phyloP scores from a whole-genome alignment of 2,888 invertebrate species.

The Hydropsyche betteni region DNA sequence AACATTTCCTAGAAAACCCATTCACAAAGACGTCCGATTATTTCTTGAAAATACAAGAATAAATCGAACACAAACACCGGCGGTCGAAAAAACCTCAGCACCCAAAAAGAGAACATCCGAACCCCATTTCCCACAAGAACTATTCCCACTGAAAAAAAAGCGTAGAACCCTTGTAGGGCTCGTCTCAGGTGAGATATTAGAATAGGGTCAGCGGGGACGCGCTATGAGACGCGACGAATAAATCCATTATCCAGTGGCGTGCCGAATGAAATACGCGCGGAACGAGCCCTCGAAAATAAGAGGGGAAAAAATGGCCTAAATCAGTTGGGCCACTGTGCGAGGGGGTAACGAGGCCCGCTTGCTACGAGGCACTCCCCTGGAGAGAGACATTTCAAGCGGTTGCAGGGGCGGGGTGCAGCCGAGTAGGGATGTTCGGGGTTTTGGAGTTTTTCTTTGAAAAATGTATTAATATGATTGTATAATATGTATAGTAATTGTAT shows the following conservation, averaged over 20 bases:
- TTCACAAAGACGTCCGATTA: too few species aligned
- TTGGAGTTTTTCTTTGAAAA: too few species aligned
- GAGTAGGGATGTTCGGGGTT: too few species aligned
- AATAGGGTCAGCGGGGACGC: slow-evolving; percentile 12
- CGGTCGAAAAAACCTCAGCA: too few species aligned
- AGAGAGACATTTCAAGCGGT: slow-evolving; percentile 16
- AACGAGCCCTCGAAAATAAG: background rate
- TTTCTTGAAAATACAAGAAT: too few species aligned
- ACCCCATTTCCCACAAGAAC: too few species aligned
- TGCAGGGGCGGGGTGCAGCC: background rate
- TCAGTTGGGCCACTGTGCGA: background rate
- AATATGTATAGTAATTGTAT: too few species aligned
- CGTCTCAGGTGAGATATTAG: slow-evolving; percentile 30
- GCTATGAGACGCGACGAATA: slow-evolving; percentile 24
- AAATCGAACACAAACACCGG: too few species aligned
- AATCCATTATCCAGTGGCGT: slow-evolving; percentile 30
- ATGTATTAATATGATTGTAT: too few species aligned
- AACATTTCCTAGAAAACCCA: too few species aligned
- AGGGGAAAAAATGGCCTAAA: background rate
- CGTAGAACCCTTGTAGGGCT: background rate
- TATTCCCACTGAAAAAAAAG: too few species aligned
- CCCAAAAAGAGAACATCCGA: too few species aligned
- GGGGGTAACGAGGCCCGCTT: slow-evolving; percentile 14
- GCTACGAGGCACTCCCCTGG: background rate
- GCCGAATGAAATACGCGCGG: slow-evolving; percentile 13